Conservation (phyloP, 2,113 vertebrate species). For the Ploceus nigricollis region DNA sequence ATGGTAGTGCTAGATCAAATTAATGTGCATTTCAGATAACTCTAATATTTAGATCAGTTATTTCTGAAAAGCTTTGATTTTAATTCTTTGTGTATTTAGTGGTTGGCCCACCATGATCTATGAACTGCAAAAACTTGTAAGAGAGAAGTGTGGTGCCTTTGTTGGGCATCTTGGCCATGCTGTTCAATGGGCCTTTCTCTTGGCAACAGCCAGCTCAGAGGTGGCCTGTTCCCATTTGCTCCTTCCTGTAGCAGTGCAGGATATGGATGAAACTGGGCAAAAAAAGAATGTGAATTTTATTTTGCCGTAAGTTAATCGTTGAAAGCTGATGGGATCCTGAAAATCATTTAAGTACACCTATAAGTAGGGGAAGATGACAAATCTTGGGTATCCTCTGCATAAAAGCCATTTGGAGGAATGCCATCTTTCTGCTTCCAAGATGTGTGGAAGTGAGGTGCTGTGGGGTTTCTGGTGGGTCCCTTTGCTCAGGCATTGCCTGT, state of each 20-base stretch:
- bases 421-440: background rate
- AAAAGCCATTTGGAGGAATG: background rate
- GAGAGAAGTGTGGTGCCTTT: background rate
- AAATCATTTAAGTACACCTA: background rate
- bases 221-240: background rate
- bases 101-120: background rate
- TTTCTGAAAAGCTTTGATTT: background rate
- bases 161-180: background rate
- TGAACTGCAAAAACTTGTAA: background rate
- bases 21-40: background rate
- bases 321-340: background rate
- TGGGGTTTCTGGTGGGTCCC: background rate
- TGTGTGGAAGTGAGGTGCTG: fast-evolving
- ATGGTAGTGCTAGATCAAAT: background rate
- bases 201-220: background rate
- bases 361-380: background rate
- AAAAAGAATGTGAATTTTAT: background rate
- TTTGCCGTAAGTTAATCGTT: background rate
- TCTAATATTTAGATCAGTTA: background rate
- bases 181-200: background rate
- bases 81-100: background rate
- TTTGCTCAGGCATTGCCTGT: background rate
- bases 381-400: background rate
- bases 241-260: background rate
- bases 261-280: background rate